Evolutionary conservation across 2,797 vertebrate genomes (phyloP).

Genomic region (Poeciliopsis paucimaculata): DNA sequence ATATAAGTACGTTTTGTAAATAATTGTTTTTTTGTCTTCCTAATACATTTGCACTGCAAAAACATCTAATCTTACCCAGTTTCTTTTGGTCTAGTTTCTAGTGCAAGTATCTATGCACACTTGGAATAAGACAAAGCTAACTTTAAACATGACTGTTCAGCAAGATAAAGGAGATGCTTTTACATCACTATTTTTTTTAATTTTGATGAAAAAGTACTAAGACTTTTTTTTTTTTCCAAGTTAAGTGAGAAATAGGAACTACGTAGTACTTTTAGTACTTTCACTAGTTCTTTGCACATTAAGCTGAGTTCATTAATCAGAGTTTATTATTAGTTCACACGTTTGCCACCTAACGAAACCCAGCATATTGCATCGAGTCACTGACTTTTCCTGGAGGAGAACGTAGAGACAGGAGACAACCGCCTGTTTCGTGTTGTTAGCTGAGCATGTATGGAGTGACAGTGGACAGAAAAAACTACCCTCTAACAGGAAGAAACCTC

Average conservation of each 20-base stretch:
- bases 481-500: background rate
- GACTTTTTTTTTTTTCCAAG: too few relatives aligned
- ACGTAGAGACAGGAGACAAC: background rate
- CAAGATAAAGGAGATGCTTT: background rate
- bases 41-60: too few relatives aligned
- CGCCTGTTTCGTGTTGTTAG: too few relatives aligned
- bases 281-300: too few relatives aligned
- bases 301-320: too few relatives aligned
- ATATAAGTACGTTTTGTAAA: too few relatives aligned
- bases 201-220: background rate
- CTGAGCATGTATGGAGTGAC: background rate
- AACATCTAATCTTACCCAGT: too few relatives aligned
- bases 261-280: background rate
- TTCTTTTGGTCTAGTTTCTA: background rate
- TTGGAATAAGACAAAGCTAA: background rate
- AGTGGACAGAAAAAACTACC: background rate
- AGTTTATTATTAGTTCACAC: too few relatives aligned
- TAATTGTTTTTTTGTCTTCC: too few relatives aligned
- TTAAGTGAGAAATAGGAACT: background rate
- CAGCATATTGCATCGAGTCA: background rate
- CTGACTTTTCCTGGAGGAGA: background rate
- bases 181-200: background rate
- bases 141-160: background rate
- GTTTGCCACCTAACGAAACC: too few relatives aligned
- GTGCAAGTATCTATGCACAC: background rate